phyloP scores from a whole-genome alignment of 2,797 vertebrate genomes.

The Poeciliopsis infans region DNA sequence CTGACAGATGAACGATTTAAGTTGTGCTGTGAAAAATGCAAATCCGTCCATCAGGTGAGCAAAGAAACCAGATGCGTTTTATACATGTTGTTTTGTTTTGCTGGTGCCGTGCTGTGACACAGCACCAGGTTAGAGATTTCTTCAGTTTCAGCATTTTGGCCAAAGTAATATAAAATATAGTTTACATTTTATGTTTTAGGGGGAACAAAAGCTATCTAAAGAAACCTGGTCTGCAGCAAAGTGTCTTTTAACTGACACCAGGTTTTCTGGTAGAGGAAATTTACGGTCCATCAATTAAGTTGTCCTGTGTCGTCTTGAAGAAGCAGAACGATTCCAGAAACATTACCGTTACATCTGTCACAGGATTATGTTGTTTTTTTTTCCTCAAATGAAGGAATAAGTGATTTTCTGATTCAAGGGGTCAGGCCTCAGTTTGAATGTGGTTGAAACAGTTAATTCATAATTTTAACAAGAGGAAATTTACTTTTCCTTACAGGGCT shows the following conservation, averaged over 20 bases:
- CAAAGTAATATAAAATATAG: background rate
- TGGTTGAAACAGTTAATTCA: background rate
- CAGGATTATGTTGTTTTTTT: background rate
- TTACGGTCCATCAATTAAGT: background rate
- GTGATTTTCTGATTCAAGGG: background rate
- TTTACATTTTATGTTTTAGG: background rate
- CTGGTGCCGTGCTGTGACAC: background rate
- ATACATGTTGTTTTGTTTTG: background rate
- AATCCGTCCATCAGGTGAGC: constrained; percentile 71
- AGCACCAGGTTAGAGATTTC: background rate
- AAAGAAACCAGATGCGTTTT: background rate
- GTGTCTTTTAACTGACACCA: background rate
- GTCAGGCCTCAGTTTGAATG: background rate
- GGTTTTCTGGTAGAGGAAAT: background rate
- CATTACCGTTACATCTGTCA: background rate
- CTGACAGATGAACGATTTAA: constrained; percentile 54
- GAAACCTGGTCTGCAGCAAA: background rate
- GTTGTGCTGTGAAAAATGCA: constrained; percentile 77
- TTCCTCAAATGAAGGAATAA: background rate
- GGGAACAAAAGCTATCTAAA: background rate
- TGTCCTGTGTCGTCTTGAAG: background rate
- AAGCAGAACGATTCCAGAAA: background rate
- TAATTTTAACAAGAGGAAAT: background rate
- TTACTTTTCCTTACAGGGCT: background rate
- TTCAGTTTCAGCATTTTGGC: background rate